Base-by-base conservation (phyloP, 2,888 invertebrate species). In the Petrophora chlorosata region DNA sequence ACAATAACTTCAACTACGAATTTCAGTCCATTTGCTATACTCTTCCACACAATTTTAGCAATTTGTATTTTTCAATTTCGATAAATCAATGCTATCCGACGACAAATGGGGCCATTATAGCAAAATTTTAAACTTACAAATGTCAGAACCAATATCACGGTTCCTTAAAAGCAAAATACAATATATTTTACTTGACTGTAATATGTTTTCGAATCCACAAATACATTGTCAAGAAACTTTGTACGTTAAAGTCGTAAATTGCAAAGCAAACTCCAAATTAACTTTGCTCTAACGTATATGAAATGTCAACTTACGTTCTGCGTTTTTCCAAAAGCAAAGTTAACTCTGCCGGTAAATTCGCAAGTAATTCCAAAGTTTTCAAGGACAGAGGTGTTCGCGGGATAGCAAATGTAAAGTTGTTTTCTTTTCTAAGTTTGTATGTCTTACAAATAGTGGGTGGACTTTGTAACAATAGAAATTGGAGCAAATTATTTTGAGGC, bases 61-160 rank as follows among this genome's bases (percentile, higher is more conserved):
- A n/a, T n/a, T n/a, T n/a, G n/a, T n/a, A n/a, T 19, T 15, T 15
- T 34, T 19, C 22, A 34, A 33, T 22, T 54, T 42, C 35, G 49
- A 35, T 42, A 26, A 40, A 58, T 39, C 46, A 56, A 52, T 55
- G 53, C 42, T 41, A 50, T 54, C 36, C 53, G 61, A 50, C 42
- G 57, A 59, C 43, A 45, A 56, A 50, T 44, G 10, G 19, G 8
- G 9, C 25, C 23, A 19, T 10, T 38, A 36, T 40, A 30, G n/a
- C 28, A 12, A 25, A 41, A 14, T 25, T 42, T 29, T 23, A 36
- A 25, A 26, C 30, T 14, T 12, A 29, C 28, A 12, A 16, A 28
- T 15, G 17, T 44, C 17, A 38, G 26, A 29, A 12, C 23, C 23
- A 29, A 34, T 39, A 33, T 19, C 15, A 22, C 3, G 2, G 8